Percentiles rank a stretch among this genome's conserved stretches.
phyloP scores from a whole-genome alignment of 2,113 vertebrate species.

The Neodon shergylaensis region DNA sequence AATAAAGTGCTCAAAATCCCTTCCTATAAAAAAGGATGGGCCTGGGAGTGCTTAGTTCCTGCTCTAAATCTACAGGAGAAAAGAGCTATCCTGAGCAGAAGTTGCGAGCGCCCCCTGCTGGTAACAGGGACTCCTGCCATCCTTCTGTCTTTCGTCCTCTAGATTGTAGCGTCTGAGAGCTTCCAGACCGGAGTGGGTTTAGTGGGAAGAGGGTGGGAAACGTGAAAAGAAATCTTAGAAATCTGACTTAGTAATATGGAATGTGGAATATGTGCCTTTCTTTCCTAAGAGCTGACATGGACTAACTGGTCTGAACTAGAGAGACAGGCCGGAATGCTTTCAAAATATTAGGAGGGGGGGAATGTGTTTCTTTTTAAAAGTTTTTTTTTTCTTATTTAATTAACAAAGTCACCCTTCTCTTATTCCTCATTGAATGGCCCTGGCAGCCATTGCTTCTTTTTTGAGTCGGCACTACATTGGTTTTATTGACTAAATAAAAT shows the following conservation, averaged over 20 bases:
- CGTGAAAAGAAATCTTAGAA: not conserved
- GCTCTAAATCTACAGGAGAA: not conserved
- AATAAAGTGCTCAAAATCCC: slow-evolving; percentile 3
- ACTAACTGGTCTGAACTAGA: not conserved
- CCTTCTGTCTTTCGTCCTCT: not conserved
- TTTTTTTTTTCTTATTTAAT: not conserved
- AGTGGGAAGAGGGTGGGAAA: not conserved
- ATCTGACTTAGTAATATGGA: not conserved
- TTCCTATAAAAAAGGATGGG: not conserved
- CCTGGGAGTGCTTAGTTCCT: not conserved
- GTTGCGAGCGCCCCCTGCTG: not conserved
- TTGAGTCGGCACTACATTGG: not conserved
- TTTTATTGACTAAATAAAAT: not conserved
- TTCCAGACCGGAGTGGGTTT: not conserved
- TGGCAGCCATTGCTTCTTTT: not conserved
- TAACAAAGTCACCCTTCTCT: not conserved
- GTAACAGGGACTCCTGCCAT: not conserved
- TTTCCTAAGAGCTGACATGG: not conserved
- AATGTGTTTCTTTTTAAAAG: not conserved
- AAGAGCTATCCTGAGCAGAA: not conserved
- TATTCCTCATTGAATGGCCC: not conserved
- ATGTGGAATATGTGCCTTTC: not conserved
- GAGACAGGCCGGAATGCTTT: not conserved
- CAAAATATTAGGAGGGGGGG: not conserved
- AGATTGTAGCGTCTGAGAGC: not conserved